Conservation (phyloP, 2,797 vertebrate species). For the Siniperca scherzeri region DNA sequence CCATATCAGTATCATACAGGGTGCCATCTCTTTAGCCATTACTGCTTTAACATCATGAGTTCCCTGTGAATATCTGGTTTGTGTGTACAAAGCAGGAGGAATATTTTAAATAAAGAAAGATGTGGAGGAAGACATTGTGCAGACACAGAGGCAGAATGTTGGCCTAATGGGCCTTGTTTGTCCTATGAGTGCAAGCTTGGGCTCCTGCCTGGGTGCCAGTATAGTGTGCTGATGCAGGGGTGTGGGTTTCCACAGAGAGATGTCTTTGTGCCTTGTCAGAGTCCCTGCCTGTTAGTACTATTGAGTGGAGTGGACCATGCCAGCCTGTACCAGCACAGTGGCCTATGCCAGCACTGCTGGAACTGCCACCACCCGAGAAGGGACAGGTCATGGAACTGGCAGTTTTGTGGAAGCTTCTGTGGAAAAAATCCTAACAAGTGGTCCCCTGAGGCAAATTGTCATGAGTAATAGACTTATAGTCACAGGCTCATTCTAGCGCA, state of each 20-base stretch:
- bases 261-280: conserved; percentile 79
- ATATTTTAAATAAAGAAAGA: conserved; percentile 45
- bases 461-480: conserved; percentile 75
- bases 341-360: conserved; percentile 53
- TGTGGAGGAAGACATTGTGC: conserved; percentile 56
- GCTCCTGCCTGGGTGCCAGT: conserved; percentile 70
- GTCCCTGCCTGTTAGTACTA: conserved; percentile 76
- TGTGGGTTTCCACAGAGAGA: conserved; percentile 79
- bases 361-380: conserved; percentile 66
- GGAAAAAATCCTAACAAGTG: conserved; percentile 58
- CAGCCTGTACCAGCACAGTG: conserved; percentile 63
- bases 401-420: conserved; percentile 64
- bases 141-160: conserved; percentile 73
- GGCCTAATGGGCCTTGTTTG: conserved; percentile 79
- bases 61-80: conserved; percentile 36
- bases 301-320: conserved; percentile 63
- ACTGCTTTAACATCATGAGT: conserved; percentile 25
- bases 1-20: conserved; percentile 58
- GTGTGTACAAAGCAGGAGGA: conserved; percentile 23
- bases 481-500: conserved; percentile 65
- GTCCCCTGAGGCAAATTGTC: conserved; percentile 70
- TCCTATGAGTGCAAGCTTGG: conserved; percentile 78
- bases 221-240: conserved; percentile 71
- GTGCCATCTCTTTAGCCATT: conserved; percentile 49
- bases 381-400: conserved; percentile 71